phyloP scores from a whole-genome alignment of 2,113 vertebrate species.

The Ondatra zibethicus region DNA sequence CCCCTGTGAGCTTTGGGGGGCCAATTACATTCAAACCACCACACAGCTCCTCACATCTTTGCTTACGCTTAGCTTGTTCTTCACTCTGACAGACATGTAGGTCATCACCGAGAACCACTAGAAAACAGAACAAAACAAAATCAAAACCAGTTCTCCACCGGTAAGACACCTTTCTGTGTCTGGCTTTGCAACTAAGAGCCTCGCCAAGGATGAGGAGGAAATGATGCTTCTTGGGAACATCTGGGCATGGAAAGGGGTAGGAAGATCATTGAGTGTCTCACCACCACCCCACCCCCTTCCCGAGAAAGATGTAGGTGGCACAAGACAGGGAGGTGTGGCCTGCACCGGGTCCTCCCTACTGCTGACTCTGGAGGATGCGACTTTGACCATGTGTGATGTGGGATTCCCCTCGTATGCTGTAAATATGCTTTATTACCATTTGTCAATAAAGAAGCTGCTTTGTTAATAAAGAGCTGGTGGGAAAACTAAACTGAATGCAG shows the following conservation, averaged over 20 bases:
- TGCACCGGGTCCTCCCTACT: neutral
- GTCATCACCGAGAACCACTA: neutral
- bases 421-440: too few relatives aligned
- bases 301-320: neutral
- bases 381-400: neutral
- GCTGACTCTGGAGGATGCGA: neutral
- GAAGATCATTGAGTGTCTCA: neutral
- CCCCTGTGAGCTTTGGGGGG: too few relatives aligned
- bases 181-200: neutral
- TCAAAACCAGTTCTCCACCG: neutral
- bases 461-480: too few relatives aligned
- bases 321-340: neutral
- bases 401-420: too few relatives aligned
- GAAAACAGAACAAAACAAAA: neutral
- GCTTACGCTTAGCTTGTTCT: neutral
- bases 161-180: neutral
- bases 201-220: neutral
- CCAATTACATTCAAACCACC: too few relatives aligned
- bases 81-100: neutral
- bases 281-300: neutral
- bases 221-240: neutral
- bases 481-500: too few relatives aligned
- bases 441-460: too few relatives aligned
- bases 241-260: neutral
- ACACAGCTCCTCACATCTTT: too few relatives aligned